A percentile compares a stretch with the other conserved stretches of the same genome.
Conservation (phyloP, 2,113 vertebrate species). For the Limnothrissa miodon region DNA sequence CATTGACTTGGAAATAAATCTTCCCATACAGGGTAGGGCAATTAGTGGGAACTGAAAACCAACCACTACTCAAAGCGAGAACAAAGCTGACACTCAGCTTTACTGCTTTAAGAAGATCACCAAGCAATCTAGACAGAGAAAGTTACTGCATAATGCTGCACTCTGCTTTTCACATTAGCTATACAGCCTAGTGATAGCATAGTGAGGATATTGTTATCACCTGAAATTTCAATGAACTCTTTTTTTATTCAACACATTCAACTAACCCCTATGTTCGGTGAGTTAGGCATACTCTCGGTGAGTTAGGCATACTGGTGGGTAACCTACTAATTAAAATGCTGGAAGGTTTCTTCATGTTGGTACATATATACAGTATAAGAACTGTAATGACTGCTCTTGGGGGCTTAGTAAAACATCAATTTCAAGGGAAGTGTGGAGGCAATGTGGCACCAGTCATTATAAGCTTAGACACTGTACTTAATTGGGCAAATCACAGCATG, state of each 20-base stretch:
- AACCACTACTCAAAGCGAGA: background rate
- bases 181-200: too few relatives aligned
- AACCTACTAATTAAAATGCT: too few relatives aligned
- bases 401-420: background rate
- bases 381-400: too few relatives aligned
- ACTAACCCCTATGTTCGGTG: too few relatives aligned
- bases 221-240: too few relatives aligned
- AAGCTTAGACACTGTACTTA: conserved; percentile 1
- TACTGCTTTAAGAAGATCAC: background rate
- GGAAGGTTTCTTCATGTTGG: too few relatives aligned
- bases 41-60: background rate
- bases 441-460: background rate
- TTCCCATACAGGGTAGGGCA: background rate
- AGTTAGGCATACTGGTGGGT: too few relatives aligned
- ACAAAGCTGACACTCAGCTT: background rate
- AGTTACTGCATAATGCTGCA: background rate
- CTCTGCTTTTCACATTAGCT: too few relatives aligned
- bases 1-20: background rate
- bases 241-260: too few relatives aligned
- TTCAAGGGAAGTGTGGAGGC: background rate
- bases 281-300: too few relatives aligned
- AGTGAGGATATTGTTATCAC: too few relatives aligned
- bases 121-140: background rate
- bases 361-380: too few relatives aligned
- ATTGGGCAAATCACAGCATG: conserved; percentile 14